Evolutionary conservation across 2,797 vertebrate species (phyloP).

Genomic region (Oreochromis mossambicus): DNA sequence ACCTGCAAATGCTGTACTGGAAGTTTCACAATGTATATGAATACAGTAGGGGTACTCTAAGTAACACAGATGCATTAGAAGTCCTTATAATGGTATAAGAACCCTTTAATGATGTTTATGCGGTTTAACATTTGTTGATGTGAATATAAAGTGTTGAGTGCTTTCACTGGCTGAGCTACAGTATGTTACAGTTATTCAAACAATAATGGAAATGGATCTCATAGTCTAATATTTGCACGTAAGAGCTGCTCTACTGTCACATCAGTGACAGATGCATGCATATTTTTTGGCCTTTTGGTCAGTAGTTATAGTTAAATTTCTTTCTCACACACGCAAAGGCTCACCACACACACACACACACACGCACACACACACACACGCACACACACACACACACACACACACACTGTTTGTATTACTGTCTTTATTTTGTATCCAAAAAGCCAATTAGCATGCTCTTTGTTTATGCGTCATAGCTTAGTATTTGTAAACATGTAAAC

Average conservation of each 20-base stretch:
- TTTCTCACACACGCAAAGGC: neutral
- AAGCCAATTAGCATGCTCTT: slow-evolving; percentile 29
- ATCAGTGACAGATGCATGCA: neutral
- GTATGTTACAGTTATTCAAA: neutral
- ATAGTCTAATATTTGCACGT: neutral
- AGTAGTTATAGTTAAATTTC: neutral
- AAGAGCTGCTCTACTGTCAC: neutral
- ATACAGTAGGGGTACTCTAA: neutral
- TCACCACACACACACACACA: neutral
- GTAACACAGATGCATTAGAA: neutral
- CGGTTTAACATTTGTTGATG: neutral
- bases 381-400: neutral
- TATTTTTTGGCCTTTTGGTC: neutral
- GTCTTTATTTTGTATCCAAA: slow-evolving; percentile 30
- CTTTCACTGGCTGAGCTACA: neutral
- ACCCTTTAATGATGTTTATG: neutral
- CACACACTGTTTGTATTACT: neutral
- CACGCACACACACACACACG: neutral
- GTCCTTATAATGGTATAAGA: neutral
- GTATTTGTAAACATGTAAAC: slow-evolving; percentile 41
- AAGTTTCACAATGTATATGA: neutral
- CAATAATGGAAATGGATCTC: neutral
- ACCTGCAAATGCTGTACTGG: neutral
- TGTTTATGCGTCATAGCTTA: slow-evolving; percentile 15
- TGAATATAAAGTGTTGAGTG: neutral